Evolutionary conservation across 2,888 invertebrate genomes (phyloP), one percentile per base, ranked within the genome.

Genomic region (Axea sp.): DNA sequence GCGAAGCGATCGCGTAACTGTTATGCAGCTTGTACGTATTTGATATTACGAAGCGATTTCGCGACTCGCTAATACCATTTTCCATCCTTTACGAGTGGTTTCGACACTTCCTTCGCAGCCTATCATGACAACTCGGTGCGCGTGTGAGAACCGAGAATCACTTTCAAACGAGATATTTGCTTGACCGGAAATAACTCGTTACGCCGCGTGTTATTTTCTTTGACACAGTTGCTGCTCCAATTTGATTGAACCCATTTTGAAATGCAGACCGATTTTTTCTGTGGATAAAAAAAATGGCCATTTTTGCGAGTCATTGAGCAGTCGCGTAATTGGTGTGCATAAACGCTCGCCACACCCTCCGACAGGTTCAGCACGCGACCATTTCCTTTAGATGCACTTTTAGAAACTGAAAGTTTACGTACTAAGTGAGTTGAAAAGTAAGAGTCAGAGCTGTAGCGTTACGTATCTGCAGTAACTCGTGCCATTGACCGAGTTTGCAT

Each of bases 41-140:
- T 73, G 65, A 73, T 73, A 73, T 73, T 59, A 73, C 72, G 59
- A 53, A 15, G 67, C 31, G 73, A 67, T 73, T 73, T 60, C 37
- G 31, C 49, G 64, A 49, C 47, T 41, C 9, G 57, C 51, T 57
- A 64, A 53, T 69, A 60, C 24, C 26, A 14, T 67, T 65, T 72
- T 60, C 45, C 47, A 60, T 73, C 67, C 26, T 73, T 45, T 57
- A 55, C 47, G 60, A 55, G 43, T 31, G 22, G 47, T 73, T 73
- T 68, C 73, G 37, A 51, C 68, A 68, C 68, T 73, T 73, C 68
- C 68, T 69, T 26, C 33, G 39, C 35, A 28, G 41, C 5, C 60
- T 24, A 14, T 26, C 68, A 35, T 33, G 55, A 49, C 41, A 39
- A 51, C 51, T 15, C 12, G 2, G 17, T 45, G 2, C 28, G 14